Conservation (phyloP, 2,888 invertebrate genomes). For the Patella depressa region DNA sequence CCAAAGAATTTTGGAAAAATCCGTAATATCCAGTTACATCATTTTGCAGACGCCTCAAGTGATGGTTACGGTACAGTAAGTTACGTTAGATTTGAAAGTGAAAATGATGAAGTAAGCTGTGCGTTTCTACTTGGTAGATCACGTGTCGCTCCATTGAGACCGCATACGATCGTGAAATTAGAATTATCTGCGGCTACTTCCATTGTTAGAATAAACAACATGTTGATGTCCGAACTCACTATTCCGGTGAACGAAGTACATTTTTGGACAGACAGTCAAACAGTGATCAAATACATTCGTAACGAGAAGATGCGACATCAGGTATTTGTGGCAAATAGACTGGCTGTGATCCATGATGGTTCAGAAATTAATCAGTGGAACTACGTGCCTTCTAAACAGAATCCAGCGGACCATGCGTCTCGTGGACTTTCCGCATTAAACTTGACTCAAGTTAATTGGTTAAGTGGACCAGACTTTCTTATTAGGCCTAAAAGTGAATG, state of each 20-base stretch:
- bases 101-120: slow-evolving; percentile 4
- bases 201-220: slow-evolving; percentile 1
- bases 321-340: slow-evolving; percentile 19
- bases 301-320: slow-evolving; percentile 15
- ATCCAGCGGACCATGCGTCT: neutral
- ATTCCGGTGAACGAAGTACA: slow-evolving; percentile 4
- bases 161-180: slow-evolving; percentile 18
- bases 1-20: slow-evolving; percentile 4
- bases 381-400: neutral
- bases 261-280: slow-evolving; percentile 16
- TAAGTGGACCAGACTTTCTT: too few species aligned
- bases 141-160: slow-evolving; percentile 18
- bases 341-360: too few species aligned
- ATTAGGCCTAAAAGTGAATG: too few species aligned
- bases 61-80: slow-evolving; percentile 18
- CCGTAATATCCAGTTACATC: neutral
- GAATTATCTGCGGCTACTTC: slow-evolving; percentile 21
- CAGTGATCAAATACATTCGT: slow-evolving; percentile 11
- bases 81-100: slow-evolving; percentile 11
- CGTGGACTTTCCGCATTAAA: neutral
- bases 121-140: slow-evolving; percentile 18
- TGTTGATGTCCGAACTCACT: neutral
- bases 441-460: neutral
- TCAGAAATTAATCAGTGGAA: slow-evolving; percentile 3
- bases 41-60: slow-evolving; percentile 14